Conservation (phyloP, 2,113 vertebrate genomes). For the Turnix velox region DNA sequence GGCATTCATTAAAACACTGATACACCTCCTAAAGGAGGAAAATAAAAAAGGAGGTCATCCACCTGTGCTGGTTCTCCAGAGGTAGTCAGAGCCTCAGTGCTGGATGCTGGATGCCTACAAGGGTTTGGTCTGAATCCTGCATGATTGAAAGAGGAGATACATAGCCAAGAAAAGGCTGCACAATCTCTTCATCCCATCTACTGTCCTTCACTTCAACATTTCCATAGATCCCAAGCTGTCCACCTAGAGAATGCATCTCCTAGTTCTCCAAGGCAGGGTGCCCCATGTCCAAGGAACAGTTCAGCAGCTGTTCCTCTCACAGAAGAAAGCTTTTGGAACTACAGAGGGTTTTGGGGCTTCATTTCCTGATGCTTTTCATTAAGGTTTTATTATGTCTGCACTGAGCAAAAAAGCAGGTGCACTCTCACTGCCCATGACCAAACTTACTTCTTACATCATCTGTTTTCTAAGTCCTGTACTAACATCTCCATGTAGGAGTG, state of each 20-base stretch:
- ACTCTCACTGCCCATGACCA: not conserved
- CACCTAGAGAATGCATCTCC: not conserved
- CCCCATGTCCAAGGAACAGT: not conserved
- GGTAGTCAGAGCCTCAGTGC: not conserved
- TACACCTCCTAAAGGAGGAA: not conserved
- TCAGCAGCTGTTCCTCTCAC: not conserved
- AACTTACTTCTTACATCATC: not conserved
- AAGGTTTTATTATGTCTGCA: not conserved
- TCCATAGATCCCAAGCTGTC: not conserved
- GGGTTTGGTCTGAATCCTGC: not conserved
- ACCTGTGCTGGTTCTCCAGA: not conserved
- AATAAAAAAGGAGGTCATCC: not conserved
- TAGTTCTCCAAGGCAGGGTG: not conserved
- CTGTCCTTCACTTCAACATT: not conserved
- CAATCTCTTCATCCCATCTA: not conserved
- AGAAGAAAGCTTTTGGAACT: not conserved
- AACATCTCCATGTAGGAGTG: not conserved
- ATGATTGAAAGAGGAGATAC: not conserved
- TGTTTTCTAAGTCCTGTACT: not conserved
- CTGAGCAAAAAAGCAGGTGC: not conserved
- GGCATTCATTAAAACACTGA: not conserved
- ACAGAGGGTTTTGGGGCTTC: not conserved
- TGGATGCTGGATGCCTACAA: not conserved
- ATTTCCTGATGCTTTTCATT: not conserved
- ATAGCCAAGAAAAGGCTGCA: not conserved